phyloP scores from a whole-genome alignment of 2,797 vertebrate genomes.

The Emydoidea blandingii region DNA sequence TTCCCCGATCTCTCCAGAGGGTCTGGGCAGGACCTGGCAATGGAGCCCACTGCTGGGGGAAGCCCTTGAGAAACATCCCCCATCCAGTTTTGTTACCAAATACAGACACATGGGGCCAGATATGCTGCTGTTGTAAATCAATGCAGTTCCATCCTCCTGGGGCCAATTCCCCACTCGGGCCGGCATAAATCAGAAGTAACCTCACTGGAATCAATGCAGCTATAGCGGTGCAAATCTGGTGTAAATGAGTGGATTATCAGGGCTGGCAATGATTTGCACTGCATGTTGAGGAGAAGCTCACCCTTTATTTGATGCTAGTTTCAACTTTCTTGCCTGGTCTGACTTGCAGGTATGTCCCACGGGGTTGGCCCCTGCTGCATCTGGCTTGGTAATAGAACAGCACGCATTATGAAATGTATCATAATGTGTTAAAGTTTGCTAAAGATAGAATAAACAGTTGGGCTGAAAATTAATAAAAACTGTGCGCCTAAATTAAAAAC shows the following conservation, averaged over 20 bases:
- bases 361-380: conserved; percentile 4
- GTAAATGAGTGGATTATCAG: neutral
- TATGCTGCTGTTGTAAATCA: neutral
- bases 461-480: neutral
- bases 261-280: neutral
- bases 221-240: neutral
- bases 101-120: neutral
- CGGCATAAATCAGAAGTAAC: neutral
- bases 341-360: neutral
- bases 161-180: neutral
- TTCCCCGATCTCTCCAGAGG: neutral
- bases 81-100: neutral
- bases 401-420: conserved; percentile 17
- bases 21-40: neutral
- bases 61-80: neutral
- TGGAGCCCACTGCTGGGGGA: neutral
- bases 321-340: conserved; percentile 16
- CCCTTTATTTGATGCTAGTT: conserved; percentile 6
- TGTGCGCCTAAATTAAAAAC: conserved; percentile 4
- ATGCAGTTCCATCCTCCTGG: neutral
- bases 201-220: neutral
- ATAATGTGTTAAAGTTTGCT: conserved; percentile 21
- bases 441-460: conserved; percentile 24
- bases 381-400: conserved; percentile 8
- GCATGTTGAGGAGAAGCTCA: neutral